Evolutionary conservation across 64 coral and sea anemone species (phyloP), one percentile per base, ranked within the genome.

Genomic region (Cladopsammia gracilis): DNA sequence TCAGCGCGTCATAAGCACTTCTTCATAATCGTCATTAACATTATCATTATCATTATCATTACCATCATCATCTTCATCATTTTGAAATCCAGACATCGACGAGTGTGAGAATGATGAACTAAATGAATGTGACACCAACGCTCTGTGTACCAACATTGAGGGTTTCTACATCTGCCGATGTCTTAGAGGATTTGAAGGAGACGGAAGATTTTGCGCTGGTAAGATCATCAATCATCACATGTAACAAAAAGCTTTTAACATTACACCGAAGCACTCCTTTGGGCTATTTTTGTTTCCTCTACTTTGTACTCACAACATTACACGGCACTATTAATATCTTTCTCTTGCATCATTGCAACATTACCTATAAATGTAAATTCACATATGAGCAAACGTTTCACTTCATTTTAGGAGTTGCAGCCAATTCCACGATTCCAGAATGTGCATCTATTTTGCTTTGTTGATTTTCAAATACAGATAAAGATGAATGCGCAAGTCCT

Each of bases 111-210:
- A 19, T n/a, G 54, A 62, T 14, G 80, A 46, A 16, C 64, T 47
- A 45, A 84, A 84, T 13, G 47, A 84, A 49, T 84, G 80, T 26
- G 80, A 61, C 56, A 42, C 80, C 59, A 84, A 84, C 18, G 80
- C 92, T 10, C 10, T 87, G 45, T 94, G 92, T 34, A 70, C 43
- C 56, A 94, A 94, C 66, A 62, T 25, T 44, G 58, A 61, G 56
- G 80, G 80, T 48, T 65, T 13, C 42, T 84, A 84, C 58, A 48
- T 84, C 34, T 84, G 80, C 19, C 80, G 80, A 15, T 84, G 80
- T 66, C 12, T 84, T 6, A 67, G 58, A 68, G 80, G 80, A 62
- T 84, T 62, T 58, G 26, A n/a, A 42, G 80, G 80, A 84, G 80
- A 84, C 64, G 80, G 80, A 59, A 82, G 78, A 20, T 62, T 82